Percentiles rank a stretch among this genome's conserved stretches.
phyloP scores from a whole-genome alignment of 2,113 vertebrate species.

The Hiodon tergisus region DNA sequence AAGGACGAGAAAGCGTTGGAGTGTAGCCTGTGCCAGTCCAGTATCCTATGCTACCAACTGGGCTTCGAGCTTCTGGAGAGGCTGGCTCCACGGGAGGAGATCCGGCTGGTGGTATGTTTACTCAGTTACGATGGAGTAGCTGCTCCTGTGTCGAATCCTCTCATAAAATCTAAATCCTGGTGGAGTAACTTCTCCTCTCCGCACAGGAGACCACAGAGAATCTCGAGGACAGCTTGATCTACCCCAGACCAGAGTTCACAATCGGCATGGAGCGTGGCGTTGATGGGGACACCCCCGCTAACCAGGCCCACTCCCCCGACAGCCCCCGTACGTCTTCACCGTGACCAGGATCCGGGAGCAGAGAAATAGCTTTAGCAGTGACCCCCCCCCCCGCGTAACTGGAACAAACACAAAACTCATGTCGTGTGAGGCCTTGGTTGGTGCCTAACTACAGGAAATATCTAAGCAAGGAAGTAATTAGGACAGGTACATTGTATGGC shows the following conservation, averaged over 20 bases:
- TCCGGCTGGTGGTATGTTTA: conserved; percentile 88
- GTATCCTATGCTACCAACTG: conserved; percentile 96
- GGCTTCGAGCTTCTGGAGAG: conserved; percentile 91
- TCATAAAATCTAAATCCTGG: background rate
- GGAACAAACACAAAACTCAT: background rate
- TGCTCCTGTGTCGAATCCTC: too few relatives aligned
- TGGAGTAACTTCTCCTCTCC: conserved; percentile 6
- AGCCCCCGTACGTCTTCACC: conserved; percentile 65
- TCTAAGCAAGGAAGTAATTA: too few relatives aligned
- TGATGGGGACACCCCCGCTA: conserved; percentile 68
- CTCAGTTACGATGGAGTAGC: background rate
- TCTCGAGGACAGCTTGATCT: conserved; percentile 88
- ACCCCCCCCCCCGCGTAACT: background rate
- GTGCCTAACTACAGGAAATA: too few relatives aligned
- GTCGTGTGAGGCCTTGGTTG: background rate
- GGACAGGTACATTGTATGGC: too few relatives aligned
- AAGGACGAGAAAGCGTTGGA: conserved; percentile 89
- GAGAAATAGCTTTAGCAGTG: background rate
- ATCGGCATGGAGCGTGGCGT: conserved; percentile 65
- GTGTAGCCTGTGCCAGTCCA: conserved; percentile 93
- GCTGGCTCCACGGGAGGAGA: conserved; percentile 91
- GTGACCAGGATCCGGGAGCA: background rate
- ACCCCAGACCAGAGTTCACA: conserved; percentile 74
- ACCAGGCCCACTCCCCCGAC: conserved; percentile 59
- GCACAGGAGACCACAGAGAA: conserved; percentile 87